Base-by-base conservation (phyloP, 2,888 invertebrate species). In the Scaptomyza parva region DNA sequence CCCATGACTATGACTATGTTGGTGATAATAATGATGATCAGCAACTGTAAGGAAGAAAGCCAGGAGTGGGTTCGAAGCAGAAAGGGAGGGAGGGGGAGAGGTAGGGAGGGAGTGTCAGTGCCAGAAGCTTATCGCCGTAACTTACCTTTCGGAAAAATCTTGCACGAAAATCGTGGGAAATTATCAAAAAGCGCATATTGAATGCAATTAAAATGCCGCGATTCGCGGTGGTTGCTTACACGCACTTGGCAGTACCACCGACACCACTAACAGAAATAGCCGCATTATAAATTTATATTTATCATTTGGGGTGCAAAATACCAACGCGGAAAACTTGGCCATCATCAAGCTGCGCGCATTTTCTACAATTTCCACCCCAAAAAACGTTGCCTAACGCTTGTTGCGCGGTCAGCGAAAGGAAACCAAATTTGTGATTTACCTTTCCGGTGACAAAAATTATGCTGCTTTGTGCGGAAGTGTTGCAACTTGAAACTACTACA, bases 101-200 rank as follows among this genome's bases (percentile, higher is more conserved):
- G 41, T 35, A 41, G 24, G 20, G 52, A 64, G 55, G 22, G 50
- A 55, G 20, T n/a, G 52, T 9, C 9, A 28, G 24, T 9, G 28
- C 48, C 55, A 66, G 53, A 39, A 55, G 51, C 35, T 77, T 63
- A 70, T 70, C 47, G 52, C 24, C 18, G 58, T 35, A 39, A 52
- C 30, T 67, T 70, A 68, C 65, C 65, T 73, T 73, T 58, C 9
- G 69, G 74, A 61, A 81, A 82, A 85, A 79, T 85, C 77, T 51
- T 64, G 39, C 60, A 82, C 66, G 75, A 81, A 88, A 88, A 83
- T 82, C 87, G 87, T 87, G 87, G 87, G 87, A 87, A 87, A 66
- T 82, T 82, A 78, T 84, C 74, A 82, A 84, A 83, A 87, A 88
- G 78, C 86, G 79, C 81, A 79, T 80, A 82, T 83, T 84, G 83